These are phyloP conservation scores for Meandrina meandrites DNA, from an alignment of 92 coral and sea anemone genomes.

Conservation along the genomic window DNA sequence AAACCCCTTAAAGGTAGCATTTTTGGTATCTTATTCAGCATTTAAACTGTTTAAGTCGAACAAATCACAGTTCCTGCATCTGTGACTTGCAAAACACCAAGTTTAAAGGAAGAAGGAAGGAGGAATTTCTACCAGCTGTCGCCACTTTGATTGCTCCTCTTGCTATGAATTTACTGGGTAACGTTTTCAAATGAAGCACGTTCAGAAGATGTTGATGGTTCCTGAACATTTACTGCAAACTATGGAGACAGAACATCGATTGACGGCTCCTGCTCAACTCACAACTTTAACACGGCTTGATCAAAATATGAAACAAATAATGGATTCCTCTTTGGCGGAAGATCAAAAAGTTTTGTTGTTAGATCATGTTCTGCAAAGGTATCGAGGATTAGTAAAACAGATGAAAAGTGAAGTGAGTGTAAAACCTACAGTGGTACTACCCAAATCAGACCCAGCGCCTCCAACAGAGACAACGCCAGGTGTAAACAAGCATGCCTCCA, in stretches of 20 bases:
- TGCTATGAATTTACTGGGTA: slow-evolving; percentile 10
- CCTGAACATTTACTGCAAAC: too few relatives aligned
- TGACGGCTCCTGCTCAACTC: too few relatives aligned
- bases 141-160: slow-evolving; percentile 29
- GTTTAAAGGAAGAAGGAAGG: slow-evolving; percentile 19
- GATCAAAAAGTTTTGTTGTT: too few relatives aligned
- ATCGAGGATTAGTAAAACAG: slow-evolving; percentile 19
- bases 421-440: too few relatives aligned
- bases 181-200: slow-evolving; percentile 34
- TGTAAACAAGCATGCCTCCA: too few relatives aligned
- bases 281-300: too few relatives aligned
- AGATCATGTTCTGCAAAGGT: slow-evolving; percentile 16
- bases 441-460: too few relatives aligned
- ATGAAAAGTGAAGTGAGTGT: slow-evolving; percentile 9
- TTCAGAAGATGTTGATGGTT: slow-evolving; percentile 33
- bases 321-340: too few relatives aligned
- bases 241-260: too few relatives aligned
- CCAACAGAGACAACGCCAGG: too few relatives aligned
- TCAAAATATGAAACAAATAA: too few relatives aligned
- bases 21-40: background rate
- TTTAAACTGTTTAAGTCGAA: slow-evolving; percentile 27
- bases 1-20: slow-evolving; percentile 26
- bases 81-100: slow-evolving; percentile 14
- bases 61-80: slow-evolving; percentile 17
- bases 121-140: slow-evolving; percentile 24